These are phyloP conservation scores for Megaceryle alcyon DNA, from an alignment of 2,797 vertebrate genomes.

Conservation along the genomic window DNA sequence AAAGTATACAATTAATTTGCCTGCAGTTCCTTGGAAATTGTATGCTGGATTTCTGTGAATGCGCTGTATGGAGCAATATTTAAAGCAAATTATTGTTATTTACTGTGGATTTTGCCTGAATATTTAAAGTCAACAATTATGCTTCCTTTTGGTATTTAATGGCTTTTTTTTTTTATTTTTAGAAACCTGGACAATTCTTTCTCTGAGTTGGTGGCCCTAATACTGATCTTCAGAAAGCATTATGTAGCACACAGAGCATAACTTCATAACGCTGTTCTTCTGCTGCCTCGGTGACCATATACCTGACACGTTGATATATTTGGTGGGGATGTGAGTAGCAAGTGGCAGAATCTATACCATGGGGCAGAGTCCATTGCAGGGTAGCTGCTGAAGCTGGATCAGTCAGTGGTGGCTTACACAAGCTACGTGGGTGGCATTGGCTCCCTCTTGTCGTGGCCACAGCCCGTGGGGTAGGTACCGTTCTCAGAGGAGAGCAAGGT, in stretches of 20 bases:
- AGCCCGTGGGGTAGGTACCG: neutral
- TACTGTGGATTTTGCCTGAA: conserved; percentile 75
- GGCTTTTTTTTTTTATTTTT: conserved; percentile 72
- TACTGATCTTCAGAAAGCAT: conserved; percentile 36
- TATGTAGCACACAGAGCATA: neutral
- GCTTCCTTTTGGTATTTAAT: conserved; percentile 70
- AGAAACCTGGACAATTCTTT: conserved; percentile 73
- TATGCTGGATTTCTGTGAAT: conserved; percentile 79
- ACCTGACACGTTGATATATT: neutral
- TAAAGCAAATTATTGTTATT: conserved; percentile 82
- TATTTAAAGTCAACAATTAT: conserved; percentile 81
- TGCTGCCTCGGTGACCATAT: rapidly evolving
- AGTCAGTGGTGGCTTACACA: neutral
- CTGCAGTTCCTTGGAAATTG: conserved; percentile 77
- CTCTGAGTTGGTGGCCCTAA: conserved; percentile 21
- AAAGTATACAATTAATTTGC: conserved; percentile 82
- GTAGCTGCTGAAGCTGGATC: neutral
- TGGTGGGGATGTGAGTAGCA: neutral
- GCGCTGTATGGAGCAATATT: conserved; percentile 72
- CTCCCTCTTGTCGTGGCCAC: neutral
- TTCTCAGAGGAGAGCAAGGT: neutral
- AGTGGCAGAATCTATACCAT: neutral
- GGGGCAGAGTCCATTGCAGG: neutral
- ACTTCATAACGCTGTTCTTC: neutral
- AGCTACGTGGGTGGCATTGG: neutral